phyloP scores from a whole-genome alignment of 1,140 invertebrate genomes.

The Metaphire vulgaris region DNA sequence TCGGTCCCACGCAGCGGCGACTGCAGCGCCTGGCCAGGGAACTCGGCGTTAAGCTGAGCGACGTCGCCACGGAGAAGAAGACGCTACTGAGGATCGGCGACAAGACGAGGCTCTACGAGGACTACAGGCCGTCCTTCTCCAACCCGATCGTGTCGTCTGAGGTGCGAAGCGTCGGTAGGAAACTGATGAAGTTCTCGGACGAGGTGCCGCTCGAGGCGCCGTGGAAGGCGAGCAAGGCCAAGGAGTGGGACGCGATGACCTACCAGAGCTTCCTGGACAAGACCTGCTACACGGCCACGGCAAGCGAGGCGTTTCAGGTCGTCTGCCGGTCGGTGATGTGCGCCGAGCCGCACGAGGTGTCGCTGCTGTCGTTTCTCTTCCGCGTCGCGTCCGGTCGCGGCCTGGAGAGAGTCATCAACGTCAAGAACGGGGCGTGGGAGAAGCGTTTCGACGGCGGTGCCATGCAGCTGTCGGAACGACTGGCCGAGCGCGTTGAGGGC shows the following conservation, averaged over 20 bases:
- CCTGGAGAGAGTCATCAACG: constrained; percentile 40
- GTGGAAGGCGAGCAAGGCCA: constrained; percentile 48
- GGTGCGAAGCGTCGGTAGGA: no score
- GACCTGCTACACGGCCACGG: constrained; percentile 47
- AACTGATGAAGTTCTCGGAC: no score
- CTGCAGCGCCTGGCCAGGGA: constrained; percentile 42
- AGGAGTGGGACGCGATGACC: constrained; percentile 51
- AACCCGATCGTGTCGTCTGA: no score
- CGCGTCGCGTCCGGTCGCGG: constrained; percentile 47
- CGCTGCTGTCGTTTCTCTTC: constrained; percentile 49
- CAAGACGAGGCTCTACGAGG: no score
- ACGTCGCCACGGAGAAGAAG: constrained; percentile 35
- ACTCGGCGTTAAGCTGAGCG: constrained; percentile 44
- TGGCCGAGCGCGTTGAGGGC: constrained; percentile 38
- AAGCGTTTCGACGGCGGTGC: no score
- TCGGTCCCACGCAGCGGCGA: constrained; percentile 38
- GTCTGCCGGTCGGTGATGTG: constrained; percentile 32
- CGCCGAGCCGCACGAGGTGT: constrained; percentile 45
- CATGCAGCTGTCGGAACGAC: no score
- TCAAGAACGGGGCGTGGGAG: constrained; percentile 48
- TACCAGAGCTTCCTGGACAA: constrained; percentile 46
- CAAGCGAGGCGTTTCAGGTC: no score
- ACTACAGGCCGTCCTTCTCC: no score
- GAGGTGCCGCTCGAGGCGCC: constrained; percentile 49
- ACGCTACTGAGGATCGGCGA: no score